Evolutionary conservation across 1,140 invertebrate species (phyloP).

Genomic region (Nilaparvata lugens): DNA sequence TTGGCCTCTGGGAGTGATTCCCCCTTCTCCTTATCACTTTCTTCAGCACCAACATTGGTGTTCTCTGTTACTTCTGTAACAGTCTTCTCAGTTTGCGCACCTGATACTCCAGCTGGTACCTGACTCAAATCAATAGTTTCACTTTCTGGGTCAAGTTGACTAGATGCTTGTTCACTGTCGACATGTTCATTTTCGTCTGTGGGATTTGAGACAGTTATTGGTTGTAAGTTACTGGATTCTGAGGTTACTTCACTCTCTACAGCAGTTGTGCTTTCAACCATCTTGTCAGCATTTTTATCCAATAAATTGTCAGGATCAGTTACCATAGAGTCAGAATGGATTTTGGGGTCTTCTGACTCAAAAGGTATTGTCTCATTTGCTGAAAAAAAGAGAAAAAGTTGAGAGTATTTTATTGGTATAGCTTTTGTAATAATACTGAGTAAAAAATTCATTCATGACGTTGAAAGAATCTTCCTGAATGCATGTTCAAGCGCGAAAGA

Average conservation of each 20-base stretch:
- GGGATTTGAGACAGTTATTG: not conserved
- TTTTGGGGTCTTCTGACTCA: slow-evolving; percentile 1
- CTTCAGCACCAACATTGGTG: not conserved
- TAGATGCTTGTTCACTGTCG: not conserved
- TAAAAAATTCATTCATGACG: too few relatives aligned
- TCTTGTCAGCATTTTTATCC: slow-evolving; percentile 18
- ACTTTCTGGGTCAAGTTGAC: slow-evolving; percentile 6
- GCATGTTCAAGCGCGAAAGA: too few relatives aligned
- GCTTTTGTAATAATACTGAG: too few relatives aligned
- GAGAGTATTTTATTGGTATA: too few relatives aligned
- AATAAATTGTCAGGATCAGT: slow-evolving; percentile 27
- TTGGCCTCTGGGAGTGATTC: slow-evolving; percentile 37
- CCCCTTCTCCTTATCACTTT: slow-evolving; percentile 35
- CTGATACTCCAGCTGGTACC: slow-evolving; percentile 12
- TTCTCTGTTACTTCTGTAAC: too few relatives aligned
- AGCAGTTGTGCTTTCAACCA: slow-evolving; percentile 11
- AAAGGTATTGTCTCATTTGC: slow-evolving; percentile 26
- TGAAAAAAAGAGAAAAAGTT: slow-evolving; percentile 15
- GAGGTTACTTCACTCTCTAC: slow-evolving; percentile 20
- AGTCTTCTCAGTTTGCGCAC: not conserved
- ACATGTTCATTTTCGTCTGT: not conserved
- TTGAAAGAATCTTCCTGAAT: too few relatives aligned
- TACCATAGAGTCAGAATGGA: slow-evolving; percentile 18
- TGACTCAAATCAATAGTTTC: slow-evolving; percentile 10
- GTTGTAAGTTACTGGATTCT: not conserved